Evolutionary conservation across 2,113 vertebrate species (phyloP).

Genomic region (Pitta sordida): DNA sequence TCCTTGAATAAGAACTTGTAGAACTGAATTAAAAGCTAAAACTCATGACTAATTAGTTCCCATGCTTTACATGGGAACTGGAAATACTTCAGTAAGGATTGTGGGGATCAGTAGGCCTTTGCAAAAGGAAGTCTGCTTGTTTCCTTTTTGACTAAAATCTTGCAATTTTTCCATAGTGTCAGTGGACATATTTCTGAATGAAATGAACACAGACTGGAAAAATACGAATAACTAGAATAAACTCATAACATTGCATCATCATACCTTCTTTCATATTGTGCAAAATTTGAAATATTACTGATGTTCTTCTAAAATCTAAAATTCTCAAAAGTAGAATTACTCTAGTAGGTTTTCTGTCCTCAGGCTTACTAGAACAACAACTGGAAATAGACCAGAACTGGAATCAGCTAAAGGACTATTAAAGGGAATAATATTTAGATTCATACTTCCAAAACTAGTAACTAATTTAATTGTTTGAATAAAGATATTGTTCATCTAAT

Average conservation of each 20-base stretch:
- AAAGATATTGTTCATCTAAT: neutral
- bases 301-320: neutral
- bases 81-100: neutral
- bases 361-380: neutral
- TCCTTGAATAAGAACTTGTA: neutral
- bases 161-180: neutral
- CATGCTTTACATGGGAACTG: neutral
- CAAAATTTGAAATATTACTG: neutral
- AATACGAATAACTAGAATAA: neutral
- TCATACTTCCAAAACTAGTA: neutral
- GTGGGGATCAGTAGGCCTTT: neutral
- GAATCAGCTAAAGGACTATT: neutral
- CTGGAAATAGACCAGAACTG: neutral
- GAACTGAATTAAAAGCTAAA: neutral
- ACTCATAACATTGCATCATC: neutral
- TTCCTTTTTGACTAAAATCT: neutral
- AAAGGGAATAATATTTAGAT: neutral
- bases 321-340: neutral
- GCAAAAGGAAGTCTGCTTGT: neutral
- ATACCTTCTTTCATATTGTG: neutral
- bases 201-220: neutral
- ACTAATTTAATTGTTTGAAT: neutral
- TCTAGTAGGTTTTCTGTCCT: neutral
- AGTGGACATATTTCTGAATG: neutral
- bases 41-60: neutral